A percentile compares a stretch with the other conserved stretches of the same genome.
Conservation (phyloP, 2,113 vertebrate species). For the Pedionomus torquatus region DNA sequence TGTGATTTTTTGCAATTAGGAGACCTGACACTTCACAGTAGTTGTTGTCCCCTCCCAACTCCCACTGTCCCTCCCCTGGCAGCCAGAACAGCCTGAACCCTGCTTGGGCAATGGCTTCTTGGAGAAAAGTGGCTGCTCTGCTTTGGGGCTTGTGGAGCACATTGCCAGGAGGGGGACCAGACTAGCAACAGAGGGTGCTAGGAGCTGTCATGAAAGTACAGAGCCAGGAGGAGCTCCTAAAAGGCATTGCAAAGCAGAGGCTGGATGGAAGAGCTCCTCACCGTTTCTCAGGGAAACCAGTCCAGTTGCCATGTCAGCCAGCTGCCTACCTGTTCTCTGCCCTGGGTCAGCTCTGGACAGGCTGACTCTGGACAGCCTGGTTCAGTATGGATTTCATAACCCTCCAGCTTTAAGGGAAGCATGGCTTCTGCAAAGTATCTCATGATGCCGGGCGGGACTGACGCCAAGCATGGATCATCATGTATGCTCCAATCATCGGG, state of each 20-base stretch:
- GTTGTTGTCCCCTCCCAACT: background rate
- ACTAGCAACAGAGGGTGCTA: background rate
- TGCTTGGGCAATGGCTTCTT: background rate
- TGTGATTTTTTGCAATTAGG: background rate
- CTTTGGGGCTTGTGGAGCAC: background rate
- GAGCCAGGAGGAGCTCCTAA: background rate
- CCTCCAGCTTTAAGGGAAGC: background rate
- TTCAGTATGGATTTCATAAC: background rate
- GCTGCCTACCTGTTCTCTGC: background rate
- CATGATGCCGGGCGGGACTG: background rate
- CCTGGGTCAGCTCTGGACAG: background rate
- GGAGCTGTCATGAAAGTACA: background rate
- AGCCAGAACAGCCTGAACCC: background rate
- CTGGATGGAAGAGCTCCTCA: background rate
- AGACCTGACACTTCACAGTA: background rate
- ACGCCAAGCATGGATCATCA: background rate
- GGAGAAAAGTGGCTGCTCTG: background rate
- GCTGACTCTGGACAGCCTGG: background rate
- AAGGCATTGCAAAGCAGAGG: background rate
- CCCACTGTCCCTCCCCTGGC: background rate
- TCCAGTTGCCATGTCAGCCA: background rate
- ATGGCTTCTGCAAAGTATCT: background rate
- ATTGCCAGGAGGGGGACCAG: background rate
- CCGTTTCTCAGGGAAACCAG: background rate
- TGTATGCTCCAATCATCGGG: fast-evolving